phyloP scores from a whole-genome alignment of 2,797 vertebrate genomes.

The Amblyraja radiata region DNA sequence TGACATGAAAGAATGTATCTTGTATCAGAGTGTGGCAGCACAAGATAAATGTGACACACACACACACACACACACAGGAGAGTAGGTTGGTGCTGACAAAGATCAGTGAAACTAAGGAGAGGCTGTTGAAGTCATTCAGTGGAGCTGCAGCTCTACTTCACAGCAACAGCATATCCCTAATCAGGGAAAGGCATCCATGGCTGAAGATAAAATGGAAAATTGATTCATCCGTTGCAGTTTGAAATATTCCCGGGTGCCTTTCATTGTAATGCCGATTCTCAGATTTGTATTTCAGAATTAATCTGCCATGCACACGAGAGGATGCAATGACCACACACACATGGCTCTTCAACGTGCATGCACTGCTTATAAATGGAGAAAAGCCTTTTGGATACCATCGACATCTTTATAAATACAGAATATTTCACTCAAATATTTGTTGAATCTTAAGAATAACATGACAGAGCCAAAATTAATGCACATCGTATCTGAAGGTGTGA shows the following conservation, averaged over 20 bases:
- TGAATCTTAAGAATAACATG: neutral
- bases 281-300: constrained; percentile 20
- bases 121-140: neutral
- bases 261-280: neutral
- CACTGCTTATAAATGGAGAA: neutral
- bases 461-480: neutral
- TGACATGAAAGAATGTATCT: neutral
- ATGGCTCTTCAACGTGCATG: neutral
- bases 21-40: neutral
- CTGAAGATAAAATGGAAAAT: neutral
- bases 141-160: neutral
- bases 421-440: neutral
- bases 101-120: neutral
- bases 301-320: neutral
- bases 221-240: neutral
- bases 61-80: neutral
- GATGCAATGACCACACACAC: no score
- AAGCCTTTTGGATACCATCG: neutral
- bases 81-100: neutral
- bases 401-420: neutral
- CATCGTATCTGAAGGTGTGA: neutral
- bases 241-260: neutral
- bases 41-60: neutral
- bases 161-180: no score
- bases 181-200: neutral